Base-by-base conservation (phyloP, 2,113 vertebrate genomes). In the Balaenoptera acutorostrata region DNA sequence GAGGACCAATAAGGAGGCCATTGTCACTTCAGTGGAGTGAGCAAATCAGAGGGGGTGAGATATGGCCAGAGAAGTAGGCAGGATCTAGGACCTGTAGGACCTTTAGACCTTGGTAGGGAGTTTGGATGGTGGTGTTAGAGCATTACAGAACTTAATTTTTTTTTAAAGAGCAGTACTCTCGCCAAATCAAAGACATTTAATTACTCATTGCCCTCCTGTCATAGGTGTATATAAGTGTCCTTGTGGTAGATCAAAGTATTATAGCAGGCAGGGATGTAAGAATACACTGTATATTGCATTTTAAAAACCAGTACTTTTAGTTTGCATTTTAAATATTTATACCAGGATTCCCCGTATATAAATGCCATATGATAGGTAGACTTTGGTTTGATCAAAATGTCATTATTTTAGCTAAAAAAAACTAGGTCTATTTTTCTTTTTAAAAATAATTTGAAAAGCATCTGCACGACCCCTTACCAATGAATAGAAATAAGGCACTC, bases 241-340 rank as follows among this genome's bases (percentile, higher is more conserved):
- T 80, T 69, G n/a, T 41, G 44, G 57, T 13, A 71, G 31, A 80
- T 61, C 36, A 52, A 23, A 88, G 29, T 39, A 52, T 17, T 52
- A 52, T 52, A 88, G 49, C 63, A 93, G n/a, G n/a, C 31, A 80
- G 23, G 29, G 29, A 41, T 75, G 9, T 72, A 49, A 74, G 39
- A 75, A 36, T 27, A 81, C 4, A 49, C 31, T n/a, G 5, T 17
- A 44, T 23, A 41, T 31, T 41, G 13, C n/a, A 72, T 71, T 94
- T 89, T 55, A 46, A 96, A 95, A 87, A 82, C 41, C 31, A 57
- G 33, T 41, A 39, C 1, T 92, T 95, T 39, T 78, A 92, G 74
- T 63, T 92, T 71, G 5, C 29, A 85, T 94, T 84, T 95, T 36
- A 91, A 97, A 72, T 75, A 86, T 72, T 81, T 95, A 27, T 49